Percentiles rank a stretch among this genome's conserved stretches.
phyloP scores from a whole-genome alignment of 64 coral and sea anemone genomes.

The Stichodactyla mertensii region DNA sequence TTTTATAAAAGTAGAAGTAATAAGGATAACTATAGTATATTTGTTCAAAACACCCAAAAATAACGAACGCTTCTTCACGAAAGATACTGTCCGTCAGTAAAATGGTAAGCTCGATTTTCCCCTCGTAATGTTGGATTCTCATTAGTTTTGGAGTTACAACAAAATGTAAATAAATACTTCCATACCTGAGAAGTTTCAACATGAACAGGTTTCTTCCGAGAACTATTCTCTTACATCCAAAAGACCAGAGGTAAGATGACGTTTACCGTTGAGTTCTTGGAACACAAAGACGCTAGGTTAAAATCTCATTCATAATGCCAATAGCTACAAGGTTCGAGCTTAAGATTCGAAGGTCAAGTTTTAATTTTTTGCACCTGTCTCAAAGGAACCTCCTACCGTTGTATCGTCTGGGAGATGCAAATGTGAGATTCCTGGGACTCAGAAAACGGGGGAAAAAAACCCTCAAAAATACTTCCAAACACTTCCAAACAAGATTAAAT shows the following conservation, averaged over 20 bases:
- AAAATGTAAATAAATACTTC: background rate
- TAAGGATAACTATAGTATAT: too few species aligned
- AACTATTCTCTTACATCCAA: background rate
- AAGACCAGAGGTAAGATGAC: too few species aligned
- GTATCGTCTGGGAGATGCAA: background rate
- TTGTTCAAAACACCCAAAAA: too few species aligned
- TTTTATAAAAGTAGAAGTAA: too few species aligned
- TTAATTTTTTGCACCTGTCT: background rate
- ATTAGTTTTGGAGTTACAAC: background rate
- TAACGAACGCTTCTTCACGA: too few species aligned
- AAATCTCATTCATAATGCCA: background rate
- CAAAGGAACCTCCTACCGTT: background rate
- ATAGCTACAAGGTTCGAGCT: background rate
- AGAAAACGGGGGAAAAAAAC: too few species aligned
- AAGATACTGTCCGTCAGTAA: too few species aligned
- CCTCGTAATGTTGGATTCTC: background rate
- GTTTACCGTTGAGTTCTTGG: background rate
- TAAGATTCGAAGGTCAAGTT: background rate
- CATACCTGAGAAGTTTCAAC: background rate
- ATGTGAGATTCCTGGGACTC: background rate
- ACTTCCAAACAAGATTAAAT: background rate
- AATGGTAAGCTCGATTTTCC: background rate
- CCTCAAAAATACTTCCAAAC: background rate
- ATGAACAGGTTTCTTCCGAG: background rate
- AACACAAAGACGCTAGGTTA: background rate